Base-by-base conservation (phyloP, 2,797 vertebrate genomes). In the Tragelaphus eurycerus region DNA sequence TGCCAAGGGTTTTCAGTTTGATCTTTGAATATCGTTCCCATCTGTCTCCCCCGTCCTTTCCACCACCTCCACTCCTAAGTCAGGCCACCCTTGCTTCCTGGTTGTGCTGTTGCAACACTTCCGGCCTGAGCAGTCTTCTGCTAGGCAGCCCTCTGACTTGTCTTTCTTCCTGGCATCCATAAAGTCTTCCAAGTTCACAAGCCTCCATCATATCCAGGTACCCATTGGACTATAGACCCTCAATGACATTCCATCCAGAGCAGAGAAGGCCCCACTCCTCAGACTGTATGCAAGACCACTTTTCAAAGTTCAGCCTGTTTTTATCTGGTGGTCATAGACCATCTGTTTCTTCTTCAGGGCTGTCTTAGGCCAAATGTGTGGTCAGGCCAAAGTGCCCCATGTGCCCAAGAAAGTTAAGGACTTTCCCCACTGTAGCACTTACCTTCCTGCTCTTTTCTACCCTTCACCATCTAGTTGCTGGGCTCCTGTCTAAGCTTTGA, bases 21-120 rank as follows among this genome's bases (percentile, higher is more conserved):
- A 1, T 1, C 13, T 54, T n/a, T 52, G 67, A 7, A 1, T 6
- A 14, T 6, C 3, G 0, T 62, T 55, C 62, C 43, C 23, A 25
- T 57, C 23, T 15, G 12, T n/a, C 67, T 54, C 60, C 1, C 13
- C 86, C 11, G 21, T 62, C 48, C 43, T 79, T 62, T 7, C 62
- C 29, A 7, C 43, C 1, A 0, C 31, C 2, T 64, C 34, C 21
- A 8, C 64, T 71, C 6, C 31, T 54, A 19, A 19, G 29, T 9
- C 27, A 9, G 46, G 25, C 48, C 64, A 6, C 31, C 15, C 23
- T 54, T 23, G 25, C 29, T 31, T 52, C 50, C 8, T 43, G n/a
- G 12, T 25, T 74, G 27, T 46, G 27, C 50, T 64, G 8, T 46
- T 48, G 29, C 21, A 16, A 14, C 8, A 5, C 34, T 34, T 64